Percentiles rank a stretch among this genome's conserved stretches.
These are phyloP conservation scores for Delia radicum DNA, from an alignment of 1,140 invertebrate species.

Conservation along the genomic window DNA sequence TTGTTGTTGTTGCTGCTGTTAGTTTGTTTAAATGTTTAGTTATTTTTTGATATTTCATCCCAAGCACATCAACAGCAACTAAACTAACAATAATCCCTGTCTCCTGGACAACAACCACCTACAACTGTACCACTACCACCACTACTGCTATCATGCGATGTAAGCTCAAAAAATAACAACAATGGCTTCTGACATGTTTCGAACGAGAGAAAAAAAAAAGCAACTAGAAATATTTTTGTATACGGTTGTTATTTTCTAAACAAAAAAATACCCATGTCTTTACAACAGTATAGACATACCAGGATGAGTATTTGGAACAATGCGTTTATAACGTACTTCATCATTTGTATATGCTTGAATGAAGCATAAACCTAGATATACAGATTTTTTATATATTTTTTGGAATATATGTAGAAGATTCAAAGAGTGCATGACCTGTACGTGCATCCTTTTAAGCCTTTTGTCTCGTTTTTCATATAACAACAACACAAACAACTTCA, in stretches of 20 bases:
- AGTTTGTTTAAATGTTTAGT: background rate
- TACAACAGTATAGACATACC: background rate
- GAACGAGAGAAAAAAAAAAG: constrained; percentile 3
- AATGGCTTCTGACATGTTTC: constrained; percentile 20
- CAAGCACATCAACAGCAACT: constrained; percentile 19
- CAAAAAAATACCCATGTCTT: background rate
- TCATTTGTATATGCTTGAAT: constrained; percentile 13
- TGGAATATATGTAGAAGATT: background rate
- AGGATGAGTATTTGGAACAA: constrained; percentile 3
- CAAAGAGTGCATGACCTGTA: constrained; percentile 18
- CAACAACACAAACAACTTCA: background rate
- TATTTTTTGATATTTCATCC: constrained; percentile 17
- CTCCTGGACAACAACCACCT: background rate
- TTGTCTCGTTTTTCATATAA: constrained; percentile 8
- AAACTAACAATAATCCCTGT: constrained; percentile 8
- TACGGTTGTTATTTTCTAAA: constrained; percentile 13
- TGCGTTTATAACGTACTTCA: constrained; percentile 5
- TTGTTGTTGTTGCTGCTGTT: background rate
- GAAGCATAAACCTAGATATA: background rate
- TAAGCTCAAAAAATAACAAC: constrained; percentile 20
- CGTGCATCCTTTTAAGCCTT: constrained; percentile 17
- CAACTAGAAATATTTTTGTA: constrained; percentile 14
- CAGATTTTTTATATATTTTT: background rate
- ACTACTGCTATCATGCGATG: background rate
- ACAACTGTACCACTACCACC: background rate